Base-by-base conservation (phyloP, 2,888 invertebrate species). In the Melangyna quadrimaculata region DNA sequence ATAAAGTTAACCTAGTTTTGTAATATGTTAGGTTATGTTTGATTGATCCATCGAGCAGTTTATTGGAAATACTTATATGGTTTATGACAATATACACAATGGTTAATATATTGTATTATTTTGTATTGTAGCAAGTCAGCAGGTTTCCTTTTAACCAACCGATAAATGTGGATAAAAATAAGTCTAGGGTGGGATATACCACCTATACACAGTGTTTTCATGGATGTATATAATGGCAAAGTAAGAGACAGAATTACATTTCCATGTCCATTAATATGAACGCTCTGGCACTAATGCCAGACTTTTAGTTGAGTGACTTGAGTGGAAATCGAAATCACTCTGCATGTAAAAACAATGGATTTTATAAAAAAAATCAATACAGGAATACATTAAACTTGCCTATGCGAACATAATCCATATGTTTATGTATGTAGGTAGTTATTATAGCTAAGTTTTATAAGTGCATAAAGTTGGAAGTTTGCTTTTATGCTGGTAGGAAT, bases 1-100 rank as follows among this genome's bases (percentile, higher is more conserved):
- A n/a, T n/a, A 45, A 22, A 55, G 71, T 75, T 84, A 84, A 84
- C 84, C 84, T 24, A 84, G 84, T 84, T 84, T 84, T 51, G 8
- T 65, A 14, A 65, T 27, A 27, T 45, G 70, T 63, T 69, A 73
- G 53, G 45, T 51, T 43, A 55, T 55, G 32, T 63, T 74, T 72
- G 78, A 84, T 79, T 74, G 79, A 79, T 79, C 75, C 67, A 27
- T 67, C 17, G 45, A 61, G 37, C 40, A 65, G 32, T 40, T 57
- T 70, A 65, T 71, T 63, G 37, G 37, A 63, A 61, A 43, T 67
- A 67, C 70, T 59, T 32, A 69, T 24, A 55, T 27, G 61, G 14
- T 45, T 24, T 61, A 73, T 69, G 73, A 78, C 69, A 65, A 37
- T 70, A 37, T 70, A 51, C n/a, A n/a, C n/a, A n/a, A n/a, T n/a